Evolutionary conservation across 2,113 vertebrate species (phyloP).

Genomic region (Ciconia boyciana): DNA sequence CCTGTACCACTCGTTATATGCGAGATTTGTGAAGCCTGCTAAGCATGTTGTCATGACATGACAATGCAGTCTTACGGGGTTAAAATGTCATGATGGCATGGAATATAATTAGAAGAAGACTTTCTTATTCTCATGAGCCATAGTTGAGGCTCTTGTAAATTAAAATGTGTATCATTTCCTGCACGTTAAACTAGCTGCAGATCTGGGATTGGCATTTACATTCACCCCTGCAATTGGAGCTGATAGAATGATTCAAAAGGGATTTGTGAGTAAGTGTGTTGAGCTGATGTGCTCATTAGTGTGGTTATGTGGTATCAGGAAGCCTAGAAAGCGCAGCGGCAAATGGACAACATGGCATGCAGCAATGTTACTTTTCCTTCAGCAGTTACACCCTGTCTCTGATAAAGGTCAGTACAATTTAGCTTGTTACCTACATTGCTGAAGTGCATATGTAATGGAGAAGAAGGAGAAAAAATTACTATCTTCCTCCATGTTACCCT

Average conservation of each 20-base stretch:
- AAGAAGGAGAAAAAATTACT: background rate
- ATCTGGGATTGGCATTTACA: background rate
- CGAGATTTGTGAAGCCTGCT: background rate
- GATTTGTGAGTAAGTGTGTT: constrained; percentile 8
- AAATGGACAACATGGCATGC: background rate
- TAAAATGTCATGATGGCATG: background rate
- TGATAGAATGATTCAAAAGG: background rate
- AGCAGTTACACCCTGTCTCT: background rate
- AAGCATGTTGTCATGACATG: background rate
- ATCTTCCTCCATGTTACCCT: background rate
- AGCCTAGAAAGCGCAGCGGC: background rate
- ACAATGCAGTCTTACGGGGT: background rate
- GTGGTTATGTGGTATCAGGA: constrained; percentile 33
- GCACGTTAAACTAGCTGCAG: background rate
- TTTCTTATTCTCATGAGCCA: background rate
- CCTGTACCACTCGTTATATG: background rate
- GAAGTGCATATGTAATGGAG: background rate
- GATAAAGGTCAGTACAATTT: constrained; percentile 56
- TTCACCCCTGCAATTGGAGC: background rate
- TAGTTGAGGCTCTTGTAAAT: background rate
- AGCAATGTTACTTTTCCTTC: constrained; percentile 18
- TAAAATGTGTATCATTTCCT: background rate
- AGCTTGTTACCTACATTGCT: constrained; percentile 7
- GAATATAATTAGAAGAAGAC: background rate
- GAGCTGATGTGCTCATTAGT: constrained; percentile 31